Percentiles rank a stretch among this genome's conserved stretches.
phyloP scores from a whole-genome alignment of 2,797 vertebrate genomes.

The Falco peregrinus region DNA sequence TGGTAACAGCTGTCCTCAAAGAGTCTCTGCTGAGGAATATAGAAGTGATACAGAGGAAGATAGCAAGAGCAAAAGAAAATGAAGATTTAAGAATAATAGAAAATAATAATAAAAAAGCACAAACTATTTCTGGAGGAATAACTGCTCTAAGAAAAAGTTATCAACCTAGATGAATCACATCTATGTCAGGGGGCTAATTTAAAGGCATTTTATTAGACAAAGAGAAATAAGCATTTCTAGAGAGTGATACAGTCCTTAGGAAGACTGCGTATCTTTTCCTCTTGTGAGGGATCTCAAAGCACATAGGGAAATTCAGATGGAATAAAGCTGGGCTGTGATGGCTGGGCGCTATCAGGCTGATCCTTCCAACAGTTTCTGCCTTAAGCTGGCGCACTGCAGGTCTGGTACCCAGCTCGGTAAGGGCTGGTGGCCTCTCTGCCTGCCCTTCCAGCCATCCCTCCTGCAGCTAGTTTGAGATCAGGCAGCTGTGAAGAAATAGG shows the following conservation, averaged over 20 bases:
- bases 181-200: neutral
- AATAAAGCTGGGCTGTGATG: neutral
- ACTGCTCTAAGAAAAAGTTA: neutral
- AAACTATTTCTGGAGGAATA: slow-evolving; percentile 6
- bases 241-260: neutral
- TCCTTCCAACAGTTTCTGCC: neutral
- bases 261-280: neutral
- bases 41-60: neutral
- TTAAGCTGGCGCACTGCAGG: neutral
- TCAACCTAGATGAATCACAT: neutral
- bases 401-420: neutral
- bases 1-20: neutral
- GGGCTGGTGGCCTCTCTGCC: neutral
- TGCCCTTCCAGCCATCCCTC: neutral
- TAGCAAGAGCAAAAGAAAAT: neutral
- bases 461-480: neutral
- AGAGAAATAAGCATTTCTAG: neutral
- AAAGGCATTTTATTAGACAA: neutral
- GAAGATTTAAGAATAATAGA: neutral
- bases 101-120: neutral
- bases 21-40: neutral
- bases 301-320: neutral
- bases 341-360: neutral
- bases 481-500: neutral
- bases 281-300: neutral